These are phyloP conservation scores for Lasioglossum baleicum DNA, from an alignment of 1,140 invertebrate genomes.

Conservation along the genomic window DNA sequence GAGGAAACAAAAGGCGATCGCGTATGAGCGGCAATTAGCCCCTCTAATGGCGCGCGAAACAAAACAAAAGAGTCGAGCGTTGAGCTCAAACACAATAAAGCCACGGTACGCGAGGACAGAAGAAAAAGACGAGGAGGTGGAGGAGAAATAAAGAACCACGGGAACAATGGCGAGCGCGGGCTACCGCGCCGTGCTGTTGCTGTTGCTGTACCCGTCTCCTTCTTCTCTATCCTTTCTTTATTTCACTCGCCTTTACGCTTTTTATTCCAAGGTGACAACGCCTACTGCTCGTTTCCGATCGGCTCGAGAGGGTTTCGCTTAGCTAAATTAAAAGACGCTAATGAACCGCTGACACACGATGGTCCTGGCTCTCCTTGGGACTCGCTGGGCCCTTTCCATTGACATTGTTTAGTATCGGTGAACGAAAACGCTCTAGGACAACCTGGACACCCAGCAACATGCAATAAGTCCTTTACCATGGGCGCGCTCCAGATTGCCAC, in stretches of 20 bases:
- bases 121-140: constrained; percentile 41
- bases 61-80: constrained; percentile 75
- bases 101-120: constrained; percentile 44
- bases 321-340: constrained; percentile 66
- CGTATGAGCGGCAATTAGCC: constrained; percentile 79
- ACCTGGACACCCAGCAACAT: no score
- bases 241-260: neutral
- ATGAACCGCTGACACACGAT: constrained; percentile 49
- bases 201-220: constrained; percentile 41
- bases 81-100: constrained; percentile 74
- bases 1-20: constrained; percentile 77
- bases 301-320: constrained; percentile 44
- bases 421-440: neutral
- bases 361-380: constrained; percentile 29
- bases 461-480: no score
- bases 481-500: no score
- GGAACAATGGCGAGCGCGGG: constrained; percentile 67
- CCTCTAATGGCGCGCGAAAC: constrained; percentile 78
- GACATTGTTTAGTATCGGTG: constrained; percentile 29
- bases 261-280: constrained; percentile 40
- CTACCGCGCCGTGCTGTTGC: constrained; percentile 58
- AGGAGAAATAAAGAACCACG: constrained; percentile 57
- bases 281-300: constrained; percentile 47
- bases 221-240: neutral
- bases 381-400: constrained; percentile 45